Percentiles rank a stretch among this genome's conserved stretches.
Conservation (phyloP, 1,140 invertebrate species). For the Bombus waltoni region DNA sequence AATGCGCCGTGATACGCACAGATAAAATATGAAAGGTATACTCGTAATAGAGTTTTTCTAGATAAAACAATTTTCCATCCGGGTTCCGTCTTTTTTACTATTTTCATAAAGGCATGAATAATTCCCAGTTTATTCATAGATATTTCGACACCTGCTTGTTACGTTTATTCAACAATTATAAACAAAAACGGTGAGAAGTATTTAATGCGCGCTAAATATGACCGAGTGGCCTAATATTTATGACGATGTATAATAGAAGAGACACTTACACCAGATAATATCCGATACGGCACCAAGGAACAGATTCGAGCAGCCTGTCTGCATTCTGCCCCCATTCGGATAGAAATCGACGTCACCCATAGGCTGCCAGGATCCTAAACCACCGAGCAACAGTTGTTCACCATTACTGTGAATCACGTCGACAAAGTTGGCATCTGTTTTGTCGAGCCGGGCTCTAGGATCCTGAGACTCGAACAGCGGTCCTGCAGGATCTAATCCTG, state of each 20-base stretch:
- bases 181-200: too few relatives aligned
- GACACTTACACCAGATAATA: conserved; percentile 92
- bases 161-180: too few relatives aligned
- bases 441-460: conserved; percentile 90
- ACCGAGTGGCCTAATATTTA: accelerated
- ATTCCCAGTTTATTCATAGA: too few relatives aligned
- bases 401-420: conserved; percentile 98
- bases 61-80: neutral
- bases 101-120: neutral
- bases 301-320: conserved; percentile 92
- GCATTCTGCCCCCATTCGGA: conserved; percentile 94
- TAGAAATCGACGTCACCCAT: conserved; percentile 97
- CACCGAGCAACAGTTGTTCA: conserved; percentile 92
- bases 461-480: conserved; percentile 95
- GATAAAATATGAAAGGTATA: neutral
- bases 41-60: too few relatives aligned
- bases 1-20: neutral
- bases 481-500: conserved; percentile 94
- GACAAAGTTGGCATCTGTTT: conserved; percentile 94
- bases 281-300: conserved; percentile 96
- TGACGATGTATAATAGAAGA: accelerated
- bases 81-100: neutral
- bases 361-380: conserved; percentile 92
- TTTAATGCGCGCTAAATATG: accelerated
- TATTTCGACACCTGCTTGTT: too few relatives aligned